Base-by-base conservation (phyloP, 2,113 vertebrate genomes). In the Pedionomus torquatus region DNA sequence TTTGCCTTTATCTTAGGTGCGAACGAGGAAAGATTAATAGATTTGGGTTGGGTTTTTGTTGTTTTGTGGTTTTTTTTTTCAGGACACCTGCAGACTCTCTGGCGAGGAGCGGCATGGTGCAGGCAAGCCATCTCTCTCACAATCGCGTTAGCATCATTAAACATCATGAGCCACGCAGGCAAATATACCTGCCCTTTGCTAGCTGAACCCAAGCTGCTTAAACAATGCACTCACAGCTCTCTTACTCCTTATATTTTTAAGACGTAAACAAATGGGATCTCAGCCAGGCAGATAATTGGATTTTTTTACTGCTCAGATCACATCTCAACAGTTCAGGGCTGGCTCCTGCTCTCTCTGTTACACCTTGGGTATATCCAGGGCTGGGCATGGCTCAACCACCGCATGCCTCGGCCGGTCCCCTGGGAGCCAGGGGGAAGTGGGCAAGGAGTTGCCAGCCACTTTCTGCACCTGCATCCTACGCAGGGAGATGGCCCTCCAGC, bases 201-300 rank as follows among this genome's bases (percentile, higher is more conserved):
- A 19, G 48, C 87, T 71, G 78, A 96, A 93, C 83, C 82, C 24
- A 6, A 75, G 11, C 70, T 21, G 75, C 52, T 94, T 31, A 7
- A 57, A 71, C 68, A 85, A 54, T 10, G 74, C 11, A 4, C 74
- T 95, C 48, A 1, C 90, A 74, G 88, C 94, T 86, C 88, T 83
- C 90, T 81, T 1, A 33, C 76, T 87, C 58, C 60, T 89, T 84
- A 8, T 44, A 44, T 77, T 95, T 64, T 65, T 26, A 74, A 61
- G 63, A 88, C 89, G 55, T 69, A 95, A 97, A 97, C 95, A 94
- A 93, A 96, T 72, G 87, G 86, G 93, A 94, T 81, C 81, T 75
- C 63, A 92, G 89, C 79, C 91, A 97, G 84, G 49, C 93, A 95
- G 94, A 96, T 96, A 97, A 98, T 77, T 96, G 92, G 97, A 89